phyloP scores from a whole-genome alignment of 2,113 vertebrate species.

The Tichodroma muraria region DNA sequence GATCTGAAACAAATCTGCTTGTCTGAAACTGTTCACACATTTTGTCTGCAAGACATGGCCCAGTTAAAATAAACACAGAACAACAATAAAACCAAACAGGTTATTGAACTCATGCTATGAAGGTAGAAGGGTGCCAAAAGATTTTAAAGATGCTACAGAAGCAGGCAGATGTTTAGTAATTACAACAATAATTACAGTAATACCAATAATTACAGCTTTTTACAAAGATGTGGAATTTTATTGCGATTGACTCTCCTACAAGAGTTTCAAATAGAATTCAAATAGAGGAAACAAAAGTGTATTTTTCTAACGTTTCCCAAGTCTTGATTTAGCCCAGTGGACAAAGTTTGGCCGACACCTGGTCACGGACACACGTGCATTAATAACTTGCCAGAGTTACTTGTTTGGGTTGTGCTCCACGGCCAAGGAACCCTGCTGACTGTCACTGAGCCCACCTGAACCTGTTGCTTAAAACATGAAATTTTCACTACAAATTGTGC shows the following conservation, averaged over 20 bases:
- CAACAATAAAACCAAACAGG: not conserved
- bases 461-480: not conserved
- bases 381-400: not conserved
- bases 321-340: not conserved
- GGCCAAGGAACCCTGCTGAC: not conserved
- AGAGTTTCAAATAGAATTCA: not conserved
- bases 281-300: not conserved
- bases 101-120: not conserved
- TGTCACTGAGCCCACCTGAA: not conserved
- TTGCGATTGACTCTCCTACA: not conserved
- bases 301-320: not conserved
- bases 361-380: rapidly evolving
- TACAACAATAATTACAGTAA: not conserved
- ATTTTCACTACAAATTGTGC: not conserved
- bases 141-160: not conserved
- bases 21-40: not conserved
- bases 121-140: not conserved
- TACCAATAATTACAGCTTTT: not conserved
- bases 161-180: not conserved
- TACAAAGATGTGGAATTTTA: not conserved
- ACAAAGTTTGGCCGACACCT: not conserved
- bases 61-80: not conserved
- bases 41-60: not conserved
- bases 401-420: too few species aligned
- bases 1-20: not conserved